phyloP scores from a whole-genome alignment of 2,888 invertebrate genomes.

The Cephus pygmeus region DNA sequence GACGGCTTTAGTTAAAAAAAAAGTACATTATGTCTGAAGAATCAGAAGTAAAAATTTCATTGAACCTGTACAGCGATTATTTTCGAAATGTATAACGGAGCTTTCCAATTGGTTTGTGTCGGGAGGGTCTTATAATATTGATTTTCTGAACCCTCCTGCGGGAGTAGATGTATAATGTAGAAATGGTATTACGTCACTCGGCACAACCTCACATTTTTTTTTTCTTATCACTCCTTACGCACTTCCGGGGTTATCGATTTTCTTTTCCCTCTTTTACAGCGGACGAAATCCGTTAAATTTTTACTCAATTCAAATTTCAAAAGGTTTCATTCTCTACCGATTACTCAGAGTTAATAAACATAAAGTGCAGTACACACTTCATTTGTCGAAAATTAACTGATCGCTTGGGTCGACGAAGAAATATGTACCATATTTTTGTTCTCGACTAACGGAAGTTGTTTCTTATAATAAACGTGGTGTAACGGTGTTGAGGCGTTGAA shows the following conservation, averaged over 20 bases:
- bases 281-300: too few relatives aligned
- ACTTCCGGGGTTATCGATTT: neutral
- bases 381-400: neutral
- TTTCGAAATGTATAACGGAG: neutral
- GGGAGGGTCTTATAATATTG: neutral
- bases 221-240: neutral
- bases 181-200: neutral
- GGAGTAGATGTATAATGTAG: neutral
- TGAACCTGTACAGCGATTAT: neutral
- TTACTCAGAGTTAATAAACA: too few relatives aligned
- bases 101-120: neutral
- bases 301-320: too few relatives aligned
- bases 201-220: neutral
- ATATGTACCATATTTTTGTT: neutral
- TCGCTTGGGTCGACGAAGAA: neutral
- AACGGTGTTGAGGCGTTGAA: neutral
- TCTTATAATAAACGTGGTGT: neutral
- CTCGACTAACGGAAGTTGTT: neutral
- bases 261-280: neutral
- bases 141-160: neutral
- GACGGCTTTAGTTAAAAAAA: neutral
- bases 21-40: neutral
- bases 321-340: too few relatives aligned
- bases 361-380: neutral
- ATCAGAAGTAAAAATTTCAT: neutral